Evolutionary conservation across 2,797 vertebrate species (phyloP).

Genomic region (Acipenser transmontanus): DNA sequence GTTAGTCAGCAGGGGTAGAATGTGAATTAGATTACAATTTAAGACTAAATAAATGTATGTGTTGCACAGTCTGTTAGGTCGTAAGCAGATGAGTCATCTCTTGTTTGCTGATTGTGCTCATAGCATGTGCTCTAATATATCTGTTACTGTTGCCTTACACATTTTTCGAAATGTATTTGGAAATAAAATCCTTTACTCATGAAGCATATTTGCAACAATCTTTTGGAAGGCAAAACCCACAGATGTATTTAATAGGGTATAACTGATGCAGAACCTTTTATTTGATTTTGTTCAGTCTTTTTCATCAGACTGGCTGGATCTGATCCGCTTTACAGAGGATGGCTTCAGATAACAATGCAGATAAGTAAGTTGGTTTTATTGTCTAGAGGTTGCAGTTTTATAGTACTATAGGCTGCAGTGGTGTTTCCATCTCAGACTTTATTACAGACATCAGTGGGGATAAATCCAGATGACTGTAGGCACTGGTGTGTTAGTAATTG

Average conservation of each 20-base stretch:
- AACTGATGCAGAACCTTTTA: too few species aligned
- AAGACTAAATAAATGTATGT: not conserved
- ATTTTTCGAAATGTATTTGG: not conserved
- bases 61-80: not conserved
- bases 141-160: not conserved
- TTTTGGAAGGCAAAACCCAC: too few species aligned
- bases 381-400: not conserved
- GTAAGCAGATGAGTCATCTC: not conserved
- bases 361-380: not conserved
- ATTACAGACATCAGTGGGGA: constrained; percentile 1
- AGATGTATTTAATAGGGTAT: too few species aligned
- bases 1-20: not conserved
- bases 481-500: not conserved
- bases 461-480: not conserved
- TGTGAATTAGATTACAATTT: not conserved
- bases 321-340: too few species aligned
- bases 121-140: too few species aligned
- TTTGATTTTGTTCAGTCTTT: too few species aligned
- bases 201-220: too few species aligned
- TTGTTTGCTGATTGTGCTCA: not conserved
- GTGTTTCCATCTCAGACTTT: not conserved
- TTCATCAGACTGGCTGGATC: too few species aligned
- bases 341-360: too few species aligned
- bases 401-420: not conserved
- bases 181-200: too few species aligned